Percentiles rank a stretch among this genome's conserved stretches.
phyloP scores from a whole-genome alignment of 2,113 vertebrate species.

The Trematomus loennbergii region DNA sequence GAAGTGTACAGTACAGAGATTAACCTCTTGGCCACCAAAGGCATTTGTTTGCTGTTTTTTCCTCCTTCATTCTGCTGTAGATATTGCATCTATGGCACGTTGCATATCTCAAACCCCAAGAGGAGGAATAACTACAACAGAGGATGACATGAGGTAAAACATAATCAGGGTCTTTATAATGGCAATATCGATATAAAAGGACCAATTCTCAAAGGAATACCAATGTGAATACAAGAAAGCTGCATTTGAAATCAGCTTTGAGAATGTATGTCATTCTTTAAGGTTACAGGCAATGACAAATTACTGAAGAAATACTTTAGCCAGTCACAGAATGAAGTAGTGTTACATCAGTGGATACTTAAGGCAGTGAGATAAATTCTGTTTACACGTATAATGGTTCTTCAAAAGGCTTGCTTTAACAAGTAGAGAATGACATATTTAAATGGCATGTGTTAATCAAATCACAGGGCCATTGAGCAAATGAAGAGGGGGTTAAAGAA shows the following conservation, averaged over 20 bases:
- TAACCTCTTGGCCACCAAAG: constrained; percentile 49
- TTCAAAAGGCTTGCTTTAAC: constrained; percentile 46
- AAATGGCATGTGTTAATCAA: constrained; percentile 70
- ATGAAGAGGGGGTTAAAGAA: constrained; percentile 58
- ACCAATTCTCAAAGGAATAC: neutral
- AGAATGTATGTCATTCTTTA: neutral
- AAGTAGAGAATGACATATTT: constrained; percentile 39
- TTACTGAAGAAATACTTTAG: constrained; percentile 14
- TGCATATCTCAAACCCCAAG: constrained; percentile 1
- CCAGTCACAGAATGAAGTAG: constrained; percentile 16
- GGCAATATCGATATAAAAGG: constrained; percentile 7
- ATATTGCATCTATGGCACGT: constrained; percentile 36
- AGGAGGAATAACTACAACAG: neutral
- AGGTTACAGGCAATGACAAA: neutral
- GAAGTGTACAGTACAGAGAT: constrained; percentile 47
- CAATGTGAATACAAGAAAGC: neutral
- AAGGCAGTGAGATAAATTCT: constrained; percentile 48
- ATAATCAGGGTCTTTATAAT: neutral
- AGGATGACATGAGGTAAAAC: neutral
- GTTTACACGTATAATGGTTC: constrained; percentile 52
- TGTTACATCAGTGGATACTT: constrained; percentile 45
- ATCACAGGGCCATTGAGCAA: constrained; percentile 59
- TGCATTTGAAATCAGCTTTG: neutral
- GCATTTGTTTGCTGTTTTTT: constrained; percentile 44
- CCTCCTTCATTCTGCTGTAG: constrained; percentile 30